A percentile compares a stretch with the other conserved stretches of the same genome.
phyloP scores from a whole-genome alignment of 2,113 vertebrate species.

The Hepsetus odoe region DNA sequence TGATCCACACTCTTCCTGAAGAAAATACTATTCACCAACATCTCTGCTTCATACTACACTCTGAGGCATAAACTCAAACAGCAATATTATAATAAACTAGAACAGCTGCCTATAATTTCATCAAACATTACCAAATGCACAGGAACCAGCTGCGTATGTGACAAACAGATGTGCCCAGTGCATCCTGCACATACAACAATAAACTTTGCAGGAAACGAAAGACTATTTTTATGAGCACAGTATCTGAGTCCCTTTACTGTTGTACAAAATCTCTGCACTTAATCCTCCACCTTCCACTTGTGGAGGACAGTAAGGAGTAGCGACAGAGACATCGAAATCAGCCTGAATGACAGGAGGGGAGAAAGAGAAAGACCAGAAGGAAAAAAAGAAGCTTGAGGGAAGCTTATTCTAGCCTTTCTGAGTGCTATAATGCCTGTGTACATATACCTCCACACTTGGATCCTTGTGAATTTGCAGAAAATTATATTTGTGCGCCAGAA shows the following conservation, averaged over 20 bases:
- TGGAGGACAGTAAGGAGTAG: not conserved
- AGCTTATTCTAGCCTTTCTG: too few species aligned
- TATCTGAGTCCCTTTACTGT: not conserved
- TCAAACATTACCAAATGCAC: not conserved
- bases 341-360: slow-evolving; percentile 29
- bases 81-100: not conserved
- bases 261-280: not conserved
- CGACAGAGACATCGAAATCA: not conserved
- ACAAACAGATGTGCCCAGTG: not conserved
- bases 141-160: not conserved
- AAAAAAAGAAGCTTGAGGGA: too few species aligned
- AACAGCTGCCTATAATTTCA: not conserved
- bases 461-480: too few species aligned
- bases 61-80: not conserved
- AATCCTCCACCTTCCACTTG: not conserved
- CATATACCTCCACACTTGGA: too few species aligned
- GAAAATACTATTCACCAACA: not conserved
- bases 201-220: not conserved
- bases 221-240: too few species aligned
- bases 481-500: not conserved
- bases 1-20: not conserved
- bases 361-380: not conserved
- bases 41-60: not conserved
- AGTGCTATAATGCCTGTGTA: too few species aligned
- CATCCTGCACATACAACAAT: not conserved